These are phyloP conservation scores for Bhutanitis thaidina DNA, from an alignment of 2,888 invertebrate genomes.

Conservation along the genomic window DNA sequence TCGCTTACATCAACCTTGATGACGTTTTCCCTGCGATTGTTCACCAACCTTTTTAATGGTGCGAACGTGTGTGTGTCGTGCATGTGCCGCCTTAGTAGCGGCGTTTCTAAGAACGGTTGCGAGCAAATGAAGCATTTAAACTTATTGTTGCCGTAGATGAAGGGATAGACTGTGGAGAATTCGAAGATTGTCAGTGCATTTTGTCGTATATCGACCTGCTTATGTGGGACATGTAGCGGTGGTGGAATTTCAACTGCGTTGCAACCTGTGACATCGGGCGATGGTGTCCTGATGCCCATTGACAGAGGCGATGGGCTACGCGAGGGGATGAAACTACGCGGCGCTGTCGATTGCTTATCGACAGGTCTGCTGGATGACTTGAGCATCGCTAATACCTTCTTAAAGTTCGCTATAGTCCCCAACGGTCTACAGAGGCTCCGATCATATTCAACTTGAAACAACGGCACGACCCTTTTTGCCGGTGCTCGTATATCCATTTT, in stretches of 20 bases:
- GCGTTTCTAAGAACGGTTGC: slow-evolving; percentile 58
- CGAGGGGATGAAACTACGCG: slow-evolving; percentile 32
- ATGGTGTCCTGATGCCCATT: slow-evolving; percentile 24
- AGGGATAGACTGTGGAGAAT: slow-evolving; percentile 66
- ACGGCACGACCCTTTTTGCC: slow-evolving; percentile 54
- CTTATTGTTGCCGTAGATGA: slow-evolving; percentile 67
- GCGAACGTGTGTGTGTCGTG: slow-evolving; percentile 51
- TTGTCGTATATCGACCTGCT: slow-evolving; percentile 50
- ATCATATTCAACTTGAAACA: slow-evolving; percentile 73
- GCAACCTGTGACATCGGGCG: slow-evolving; percentile 21
- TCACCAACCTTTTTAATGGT: slow-evolving; percentile 57
- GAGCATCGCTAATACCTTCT: slow-evolving; percentile 38
- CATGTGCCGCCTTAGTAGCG: slow-evolving; percentile 57
- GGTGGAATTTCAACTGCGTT: slow-evolving; percentile 1
- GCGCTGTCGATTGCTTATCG: slow-evolving; percentile 19
- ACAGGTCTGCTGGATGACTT: slow-evolving; percentile 20
- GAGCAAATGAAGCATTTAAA: slow-evolving; percentile 71
- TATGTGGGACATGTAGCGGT: slow-evolving; percentile 27
- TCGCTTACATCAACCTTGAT: slow-evolving; percentile 66
- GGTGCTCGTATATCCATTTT: slow-evolving; percentile 38
- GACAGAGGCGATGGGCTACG: slow-evolving; percentile 55
- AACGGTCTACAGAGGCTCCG: slow-evolving; percentile 65
- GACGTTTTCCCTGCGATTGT: slow-evolving; percentile 62
- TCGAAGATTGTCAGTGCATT: slow-evolving; percentile 65
- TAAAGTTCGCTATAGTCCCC: slow-evolving; percentile 61